Evolutionary conservation across 2,888 invertebrate species (phyloP), one percentile per base, ranked within the genome.

Genomic region (Lasioglossum vierecki): DNA sequence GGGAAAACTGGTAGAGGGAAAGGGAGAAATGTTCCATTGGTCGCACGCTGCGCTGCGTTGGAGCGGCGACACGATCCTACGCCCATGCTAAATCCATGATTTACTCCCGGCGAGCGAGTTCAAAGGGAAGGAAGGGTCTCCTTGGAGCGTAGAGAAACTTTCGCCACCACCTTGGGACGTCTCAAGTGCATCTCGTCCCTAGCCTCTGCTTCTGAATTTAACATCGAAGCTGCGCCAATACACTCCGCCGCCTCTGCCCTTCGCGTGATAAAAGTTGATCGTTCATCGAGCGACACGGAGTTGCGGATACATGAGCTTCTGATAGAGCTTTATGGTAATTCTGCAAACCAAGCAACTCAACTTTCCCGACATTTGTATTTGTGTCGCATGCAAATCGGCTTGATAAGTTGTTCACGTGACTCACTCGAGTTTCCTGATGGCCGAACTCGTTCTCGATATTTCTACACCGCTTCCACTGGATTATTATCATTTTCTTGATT

Each of bases 161-260:
- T 80, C 82, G 83, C 87, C 76, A 81, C 75, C 79, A 87, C 82
- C 89, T 84, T 78, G 80, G 80, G 87, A 83, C 85, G 85, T 83
- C 89, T 87, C 85, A 80, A 85, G 90, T 90, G 91, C 87, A 86
- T 80, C 87, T 90, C 82, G 87, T 86, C 89, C 78, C 76, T 80
- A 66, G 41, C 68, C 49, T 57, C 71, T 46, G 70, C 77, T 49
- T 81, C 79, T 80, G 79, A 87, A 87, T 86, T 86, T 86, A 86
- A 82, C 86, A 87, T 86, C 86, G 78, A 86, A 82, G 68, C 73
- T 75, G 53, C 70, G 35, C 72, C 76, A 82, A 86, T 85, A 84
- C 71, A 13, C 68, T 72, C 26, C 26, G 35, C 35, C 26, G 49
- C 35, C 53, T 39, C 22, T 46, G 30, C 44, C n/a, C 39, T 30